These are phyloP conservation scores for Parnassius smintheus DNA, from an alignment of 2,888 invertebrate genomes.

Conservation along the genomic window DNA sequence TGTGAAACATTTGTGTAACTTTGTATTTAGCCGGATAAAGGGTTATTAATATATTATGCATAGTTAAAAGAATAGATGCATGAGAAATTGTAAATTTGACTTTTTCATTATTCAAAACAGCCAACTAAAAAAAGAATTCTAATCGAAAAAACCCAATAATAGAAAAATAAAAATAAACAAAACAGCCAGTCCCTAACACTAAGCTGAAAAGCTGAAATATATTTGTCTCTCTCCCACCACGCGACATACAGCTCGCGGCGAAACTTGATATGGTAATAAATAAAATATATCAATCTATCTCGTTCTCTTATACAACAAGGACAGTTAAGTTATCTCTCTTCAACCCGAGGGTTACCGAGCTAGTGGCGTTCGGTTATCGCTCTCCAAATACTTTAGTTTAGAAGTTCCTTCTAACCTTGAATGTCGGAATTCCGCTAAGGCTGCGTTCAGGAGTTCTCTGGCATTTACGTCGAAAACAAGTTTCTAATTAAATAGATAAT, in stretches of 20 bases:
- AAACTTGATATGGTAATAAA: conserved; percentile 75
- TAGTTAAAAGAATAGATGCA: conserved; percentile 4
- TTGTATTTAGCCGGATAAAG: conserved; percentile 15
- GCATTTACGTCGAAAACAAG: conserved; percentile 1
- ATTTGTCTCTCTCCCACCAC: conserved; percentile 54
- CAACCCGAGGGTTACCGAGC: conserved; percentile 47
- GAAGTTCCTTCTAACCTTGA: conserved; percentile 73
- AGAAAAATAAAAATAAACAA: conserved; percentile 19
- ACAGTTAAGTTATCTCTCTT: conserved; percentile 43
- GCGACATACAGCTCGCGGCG: conserved; percentile 49
- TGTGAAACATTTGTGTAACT: conserved; percentile 25
- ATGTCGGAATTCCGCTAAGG: conserved; percentile 57
- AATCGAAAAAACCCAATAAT: conserved; percentile 12
- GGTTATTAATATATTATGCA: background rate
- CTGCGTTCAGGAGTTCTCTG: conserved; percentile 25
- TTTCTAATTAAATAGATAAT: background rate
- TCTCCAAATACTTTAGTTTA: conserved; percentile 68
- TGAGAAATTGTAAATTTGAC: conserved; percentile 14
- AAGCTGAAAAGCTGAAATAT: conserved; percentile 42
- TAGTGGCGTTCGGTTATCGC: conserved; percentile 65
- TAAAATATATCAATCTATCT: conserved; percentile 58
- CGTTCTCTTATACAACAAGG: conserved; percentile 35
- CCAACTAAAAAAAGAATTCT: conserved; percentile 13
- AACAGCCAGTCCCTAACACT: background rate
- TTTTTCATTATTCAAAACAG: conserved; percentile 11